Base-by-base conservation (phyloP, 2,113 vertebrate genomes). In the Lophotis ruficrista region DNA sequence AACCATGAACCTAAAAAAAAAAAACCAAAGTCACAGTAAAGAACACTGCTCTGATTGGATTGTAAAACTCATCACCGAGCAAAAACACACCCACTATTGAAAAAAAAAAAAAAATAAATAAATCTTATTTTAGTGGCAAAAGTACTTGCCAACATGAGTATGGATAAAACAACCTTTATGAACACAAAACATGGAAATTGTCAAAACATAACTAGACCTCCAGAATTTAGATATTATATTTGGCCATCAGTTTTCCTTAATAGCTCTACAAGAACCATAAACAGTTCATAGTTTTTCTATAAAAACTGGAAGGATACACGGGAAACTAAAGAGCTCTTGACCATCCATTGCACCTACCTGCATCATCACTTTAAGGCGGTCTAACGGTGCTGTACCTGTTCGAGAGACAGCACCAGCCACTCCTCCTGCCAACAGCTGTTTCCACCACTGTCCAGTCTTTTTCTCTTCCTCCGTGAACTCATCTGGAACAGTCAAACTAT, bases 311-410 rank as follows among this genome's bases (percentile, higher is more conserved):
- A 41, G 28, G 53, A 83, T 41, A 19, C 6, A 22, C 21, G 14
- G 15, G 70, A 64, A 82, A 83, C 21, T 24, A 41, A 54, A 4
- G n/a, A 12, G 16, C 50, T 65, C 20, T 73, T 56, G 21, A 76
- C 12, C 7, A 18, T 25, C 41, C 7, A 18, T 25, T 43, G 38
- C n/a, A 94, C 79, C 56, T 83, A 99, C 99, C 99, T 99, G 99
- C 99, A 99, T 99, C 97, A 99, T 99, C 94, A 99, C 99, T 96
- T 99, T 99, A 53, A 99, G 97, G 57, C 99, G 98, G 95, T 99
- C 99, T 96, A 99, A 97, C 3, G 99, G 99, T 23, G 99, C 99
- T 1, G 99, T 99, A 30, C 99, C 99, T 2, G 99, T 99, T 43
- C 99, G 98, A 54, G 99, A 99, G n/a, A 99, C 97, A 1, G 99